phyloP scores from a whole-genome alignment of 2,888 invertebrate species.

The Mesochorus sp. region DNA sequence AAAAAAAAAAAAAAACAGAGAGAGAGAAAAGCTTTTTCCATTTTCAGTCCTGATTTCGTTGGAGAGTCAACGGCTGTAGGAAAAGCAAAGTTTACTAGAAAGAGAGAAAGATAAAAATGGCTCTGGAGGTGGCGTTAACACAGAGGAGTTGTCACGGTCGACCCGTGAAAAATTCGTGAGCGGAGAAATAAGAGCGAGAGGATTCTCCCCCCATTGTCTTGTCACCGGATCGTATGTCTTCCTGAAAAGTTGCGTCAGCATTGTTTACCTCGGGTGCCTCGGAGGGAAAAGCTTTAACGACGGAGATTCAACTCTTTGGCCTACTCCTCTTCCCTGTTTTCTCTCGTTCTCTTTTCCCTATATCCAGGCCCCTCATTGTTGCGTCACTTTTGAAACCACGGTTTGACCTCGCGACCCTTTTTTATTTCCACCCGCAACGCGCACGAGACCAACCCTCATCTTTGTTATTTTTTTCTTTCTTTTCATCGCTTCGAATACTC shows the following conservation, averaged over 20 bases:
- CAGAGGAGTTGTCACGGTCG: conserved; percentile 32
- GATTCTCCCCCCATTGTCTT: conserved; percentile 72
- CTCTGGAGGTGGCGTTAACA: conserved; percentile 19
- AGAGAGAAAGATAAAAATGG: conserved; percentile 26
- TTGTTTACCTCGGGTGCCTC: conserved; percentile 73
- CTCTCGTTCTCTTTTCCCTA: not conserved
- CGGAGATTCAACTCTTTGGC: conserved; percentile 30
- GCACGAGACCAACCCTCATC: not conserved
- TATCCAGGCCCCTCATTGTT: conserved; percentile 32
- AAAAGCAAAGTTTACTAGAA: too few species aligned
- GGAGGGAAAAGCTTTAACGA: conserved; percentile 35
- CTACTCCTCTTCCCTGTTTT: not conserved
- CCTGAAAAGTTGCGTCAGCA: conserved; percentile 74
- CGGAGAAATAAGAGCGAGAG: conserved; percentile 62
- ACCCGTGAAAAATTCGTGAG: conserved; percentile 38
- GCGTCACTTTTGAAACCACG: conserved; percentile 26
- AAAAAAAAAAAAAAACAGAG: too few species aligned
- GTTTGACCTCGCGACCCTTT: conserved; percentile 28
- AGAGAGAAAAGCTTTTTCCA: too few species aligned
- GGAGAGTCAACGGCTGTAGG: not conserved
- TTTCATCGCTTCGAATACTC: not conserved
- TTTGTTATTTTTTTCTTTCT: too few species aligned
- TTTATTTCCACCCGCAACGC: not conserved
- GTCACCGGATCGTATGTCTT: conserved; percentile 73
- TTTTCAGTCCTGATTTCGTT: conserved; percentile 10